These are phyloP conservation scores for Ochotona curzoniae DNA, from an alignment of 2,113 vertebrate species.

Conservation along the genomic window DNA sequence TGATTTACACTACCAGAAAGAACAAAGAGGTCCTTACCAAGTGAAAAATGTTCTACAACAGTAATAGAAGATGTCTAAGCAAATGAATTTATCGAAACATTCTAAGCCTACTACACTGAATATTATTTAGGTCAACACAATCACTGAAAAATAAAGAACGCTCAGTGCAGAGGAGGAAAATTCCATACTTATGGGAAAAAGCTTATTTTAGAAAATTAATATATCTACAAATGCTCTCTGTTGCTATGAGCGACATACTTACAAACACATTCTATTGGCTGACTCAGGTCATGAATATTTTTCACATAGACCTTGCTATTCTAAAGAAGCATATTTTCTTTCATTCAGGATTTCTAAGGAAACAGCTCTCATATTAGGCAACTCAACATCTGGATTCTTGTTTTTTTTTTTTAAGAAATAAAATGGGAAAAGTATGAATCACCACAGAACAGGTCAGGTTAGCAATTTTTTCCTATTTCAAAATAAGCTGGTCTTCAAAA, in stretches of 20 bases:
- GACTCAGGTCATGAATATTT: slow-evolving; percentile 62
- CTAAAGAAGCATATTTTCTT: slow-evolving; percentile 64
- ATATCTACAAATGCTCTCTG: slow-evolving; percentile 31
- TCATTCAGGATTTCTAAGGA: slow-evolving; percentile 65
- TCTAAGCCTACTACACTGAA: background rate
- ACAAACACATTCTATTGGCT: background rate
- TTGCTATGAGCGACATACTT: slow-evolving; percentile 72
- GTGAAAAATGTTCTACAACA: background rate
- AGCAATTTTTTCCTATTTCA: slow-evolving; percentile 66
- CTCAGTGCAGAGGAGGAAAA: slow-evolving; percentile 70
- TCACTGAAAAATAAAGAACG: slow-evolving; percentile 61
- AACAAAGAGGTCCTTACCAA: background rate
- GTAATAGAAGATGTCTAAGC: slow-evolving; percentile 59
- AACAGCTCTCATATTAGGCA: slow-evolving; percentile 45
- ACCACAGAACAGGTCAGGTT: slow-evolving; percentile 55
- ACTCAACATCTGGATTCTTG: slow-evolving; percentile 67
- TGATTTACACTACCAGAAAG: slow-evolving; percentile 49
- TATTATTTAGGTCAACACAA: slow-evolving; percentile 51
- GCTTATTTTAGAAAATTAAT: slow-evolving; percentile 77
- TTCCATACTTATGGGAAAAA: slow-evolving; percentile 56
- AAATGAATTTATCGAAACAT: slow-evolving; percentile 46
- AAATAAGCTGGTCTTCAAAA: slow-evolving; percentile 61
- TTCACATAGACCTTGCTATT: slow-evolving; percentile 57
- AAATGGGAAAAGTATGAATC: slow-evolving; percentile 75
- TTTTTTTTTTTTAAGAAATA: slow-evolving; percentile 72